A percentile compares a stretch with the other conserved stretches of the same genome.
Conservation (phyloP, 2,888 invertebrate species). For the Minunthozetes semirufus region DNA sequence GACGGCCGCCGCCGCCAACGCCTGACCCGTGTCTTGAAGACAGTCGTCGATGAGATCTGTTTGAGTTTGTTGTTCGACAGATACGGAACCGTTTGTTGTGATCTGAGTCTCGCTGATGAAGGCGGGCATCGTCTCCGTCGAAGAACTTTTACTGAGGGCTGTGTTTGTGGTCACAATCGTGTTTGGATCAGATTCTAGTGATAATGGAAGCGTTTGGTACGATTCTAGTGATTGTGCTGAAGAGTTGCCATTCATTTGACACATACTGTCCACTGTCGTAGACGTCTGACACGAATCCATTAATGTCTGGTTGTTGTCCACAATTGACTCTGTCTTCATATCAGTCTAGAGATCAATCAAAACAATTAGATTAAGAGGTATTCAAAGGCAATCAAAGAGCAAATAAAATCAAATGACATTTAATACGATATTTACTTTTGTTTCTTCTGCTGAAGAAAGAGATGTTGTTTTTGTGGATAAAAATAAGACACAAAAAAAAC, state of each 20-base stretch:
- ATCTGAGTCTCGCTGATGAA: neutral
- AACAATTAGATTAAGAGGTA: too few relatives aligned
- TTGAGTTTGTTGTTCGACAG: slow-evolving; percentile 36
- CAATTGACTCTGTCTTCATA: slow-evolving; percentile 8
- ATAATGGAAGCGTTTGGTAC: neutral
- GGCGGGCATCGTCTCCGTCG: neutral
- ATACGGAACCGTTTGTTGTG: slow-evolving; percentile 32
- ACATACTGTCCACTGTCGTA: neutral
- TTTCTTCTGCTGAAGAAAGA: neutral
- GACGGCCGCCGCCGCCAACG: too few relatives aligned
- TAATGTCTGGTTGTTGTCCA: neutral
- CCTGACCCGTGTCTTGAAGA: neutral
- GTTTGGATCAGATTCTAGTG: slow-evolving; percentile 21
- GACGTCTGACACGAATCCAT: slow-evolving; percentile 2
- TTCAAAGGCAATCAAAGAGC: too few relatives aligned
- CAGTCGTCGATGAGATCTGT: slow-evolving; percentile 32
- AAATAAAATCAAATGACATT: neutral
- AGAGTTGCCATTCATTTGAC: slow-evolving; percentile 23
- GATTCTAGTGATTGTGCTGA: neutral
- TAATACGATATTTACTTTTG: neutral
- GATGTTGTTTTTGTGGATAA: neutral
- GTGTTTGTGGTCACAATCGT: neutral
- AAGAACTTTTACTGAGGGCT: neutral
- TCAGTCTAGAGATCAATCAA: slow-evolving; percentile 5
- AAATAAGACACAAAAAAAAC: neutral